phyloP scores from a whole-genome alignment of 2,797 vertebrate species.

The Aphelocoma californica region DNA sequence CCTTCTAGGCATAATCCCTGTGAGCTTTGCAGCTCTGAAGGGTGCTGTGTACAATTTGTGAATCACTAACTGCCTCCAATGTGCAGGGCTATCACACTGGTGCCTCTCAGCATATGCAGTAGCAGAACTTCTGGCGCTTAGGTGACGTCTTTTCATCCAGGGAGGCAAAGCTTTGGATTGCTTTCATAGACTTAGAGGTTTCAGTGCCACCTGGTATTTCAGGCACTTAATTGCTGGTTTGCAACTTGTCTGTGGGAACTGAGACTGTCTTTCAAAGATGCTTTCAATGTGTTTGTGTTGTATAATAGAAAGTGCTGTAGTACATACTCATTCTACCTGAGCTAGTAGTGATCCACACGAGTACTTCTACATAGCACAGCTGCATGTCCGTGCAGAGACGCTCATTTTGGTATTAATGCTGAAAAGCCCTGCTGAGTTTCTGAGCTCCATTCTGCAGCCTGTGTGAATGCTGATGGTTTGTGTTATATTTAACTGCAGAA shows the following conservation, averaged over 20 bases:
- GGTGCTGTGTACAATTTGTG: neutral
- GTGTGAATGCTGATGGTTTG: conserved; percentile 30
- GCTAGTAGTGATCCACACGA: neutral
- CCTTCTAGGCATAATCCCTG: neutral
- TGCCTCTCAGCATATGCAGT: neutral
- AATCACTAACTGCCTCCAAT: neutral
- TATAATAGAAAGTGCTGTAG: conserved; percentile 9
- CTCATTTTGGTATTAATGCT: conserved; percentile 37
- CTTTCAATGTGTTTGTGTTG: conserved; percentile 37
- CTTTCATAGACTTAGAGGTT: neutral
- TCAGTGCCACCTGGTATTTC: conserved; percentile 43
- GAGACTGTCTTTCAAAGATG: conserved; percentile 17
- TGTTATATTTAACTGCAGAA: conserved; percentile 36
- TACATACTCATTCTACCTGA: conserved; percentile 16
- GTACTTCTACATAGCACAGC: conserved; percentile 18
- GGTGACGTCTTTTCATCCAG: neutral
- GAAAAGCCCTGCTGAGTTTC: conserved; percentile 54
- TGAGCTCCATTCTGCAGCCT: conserved; percentile 28
- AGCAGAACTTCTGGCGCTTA: conserved; percentile 20
- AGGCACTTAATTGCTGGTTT: conserved; percentile 43
- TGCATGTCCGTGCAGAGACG: neutral
- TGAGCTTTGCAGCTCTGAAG: neutral
- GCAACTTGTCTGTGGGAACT: conserved; percentile 34
- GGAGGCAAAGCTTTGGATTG: conserved; percentile 25
- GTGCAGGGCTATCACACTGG: neutral